Conservation (phyloP, 2,888 invertebrate genomes). For the Drosophila meridionalis region DNA sequence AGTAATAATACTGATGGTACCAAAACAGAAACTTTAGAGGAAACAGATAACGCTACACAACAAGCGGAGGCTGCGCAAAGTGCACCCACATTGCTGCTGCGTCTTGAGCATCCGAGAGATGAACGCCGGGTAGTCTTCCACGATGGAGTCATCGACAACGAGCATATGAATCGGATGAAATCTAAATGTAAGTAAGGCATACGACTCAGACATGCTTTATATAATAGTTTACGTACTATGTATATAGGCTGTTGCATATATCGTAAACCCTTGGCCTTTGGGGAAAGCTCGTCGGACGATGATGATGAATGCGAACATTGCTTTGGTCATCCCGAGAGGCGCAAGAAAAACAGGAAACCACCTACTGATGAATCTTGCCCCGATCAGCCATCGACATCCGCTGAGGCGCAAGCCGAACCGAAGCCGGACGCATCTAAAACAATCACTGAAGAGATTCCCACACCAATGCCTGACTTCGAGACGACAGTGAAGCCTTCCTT, state of each 20-base stretch:
- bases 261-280: constrained; percentile 94
- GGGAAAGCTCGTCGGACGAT: constrained; percentile 94
- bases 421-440: neutral
- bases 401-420: constrained; percentile 15
- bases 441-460: neutral
- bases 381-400: constrained; percentile 62
- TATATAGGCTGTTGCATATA: constrained; percentile 95
- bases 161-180: constrained; percentile 97
- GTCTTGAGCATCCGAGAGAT: constrained; percentile 89
- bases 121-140: constrained; percentile 95
- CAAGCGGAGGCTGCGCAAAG: constrained; percentile 16
- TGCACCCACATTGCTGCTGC: constrained; percentile 84
- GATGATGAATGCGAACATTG: constrained; percentile 95
- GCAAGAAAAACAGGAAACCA: constrained; percentile 83
- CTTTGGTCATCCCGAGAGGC: constrained; percentile 91
- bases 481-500: constrained; percentile 30
- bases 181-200: constrained; percentile 92
- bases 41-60: constrained; percentile 30
- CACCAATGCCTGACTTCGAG: constrained; percentile 24
- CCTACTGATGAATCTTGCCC: constrained; percentile 25
- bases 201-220: neutral
- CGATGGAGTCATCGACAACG: constrained; percentile 96
- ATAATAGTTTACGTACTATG: too few relatives aligned
- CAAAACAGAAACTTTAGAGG: constrained; percentile 50
- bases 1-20: constrained; percentile 24